Percentiles rank a stretch among this genome's conserved stretches.
Evolutionary conservation across 2,113 vertebrate genomes (phyloP).

Genomic region (Rhynchomys soricoides): DNA sequence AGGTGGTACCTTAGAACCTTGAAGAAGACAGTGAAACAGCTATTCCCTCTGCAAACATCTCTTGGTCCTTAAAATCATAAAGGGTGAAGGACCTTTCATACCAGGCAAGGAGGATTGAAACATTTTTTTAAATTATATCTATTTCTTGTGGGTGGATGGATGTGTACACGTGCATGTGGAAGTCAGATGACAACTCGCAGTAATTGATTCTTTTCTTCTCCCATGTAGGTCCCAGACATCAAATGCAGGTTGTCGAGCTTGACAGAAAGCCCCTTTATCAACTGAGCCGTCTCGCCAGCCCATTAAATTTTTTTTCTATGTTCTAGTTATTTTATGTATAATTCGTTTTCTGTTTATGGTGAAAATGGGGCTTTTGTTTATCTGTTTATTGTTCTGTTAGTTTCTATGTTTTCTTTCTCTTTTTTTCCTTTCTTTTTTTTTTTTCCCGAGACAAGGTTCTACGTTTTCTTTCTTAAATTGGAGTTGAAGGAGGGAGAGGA

Average conservation of each 20-base stretch:
- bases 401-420: constrained; percentile 6
- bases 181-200: background rate
- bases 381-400: background rate
- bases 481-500: background rate
- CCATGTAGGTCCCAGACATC: background rate
- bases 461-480: background rate
- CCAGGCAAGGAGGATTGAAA: background rate
- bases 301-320: background rate
- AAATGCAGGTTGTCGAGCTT: background rate
- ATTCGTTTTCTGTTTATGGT: constrained; percentile 20
- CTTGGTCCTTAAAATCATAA: background rate
- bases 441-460: too few relatives aligned
- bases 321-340: constrained; percentile 7
- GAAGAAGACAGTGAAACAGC: background rate
- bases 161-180: background rate
- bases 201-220: background rate
- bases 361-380: background rate
- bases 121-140: background rate
- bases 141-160: background rate
- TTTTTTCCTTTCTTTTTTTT: too few relatives aligned
- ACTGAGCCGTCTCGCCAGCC: background rate
- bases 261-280: background rate
- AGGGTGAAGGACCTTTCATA: background rate
- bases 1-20: background rate
- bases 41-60: background rate